Percentiles rank a stretch among this genome's conserved stretches.
phyloP scores from a whole-genome alignment of 2,113 vertebrate genomes.

The Rhagologus leucostigma region DNA sequence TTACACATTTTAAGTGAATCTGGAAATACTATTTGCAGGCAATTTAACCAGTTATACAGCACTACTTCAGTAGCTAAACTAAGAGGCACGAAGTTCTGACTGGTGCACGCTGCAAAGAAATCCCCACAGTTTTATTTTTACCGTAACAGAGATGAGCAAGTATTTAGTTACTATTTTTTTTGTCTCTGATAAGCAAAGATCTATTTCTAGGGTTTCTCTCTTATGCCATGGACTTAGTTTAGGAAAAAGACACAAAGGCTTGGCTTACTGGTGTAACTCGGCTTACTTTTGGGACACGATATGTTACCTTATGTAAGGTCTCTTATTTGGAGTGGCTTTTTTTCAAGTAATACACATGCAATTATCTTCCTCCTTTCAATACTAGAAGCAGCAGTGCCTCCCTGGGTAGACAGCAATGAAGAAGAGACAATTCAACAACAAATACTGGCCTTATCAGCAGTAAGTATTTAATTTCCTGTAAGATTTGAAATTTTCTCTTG shows the following conservation, averaged over 20 bases:
- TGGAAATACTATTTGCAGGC: neutral
- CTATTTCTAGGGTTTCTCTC: neutral
- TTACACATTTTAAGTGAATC: neutral
- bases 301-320: neutral
- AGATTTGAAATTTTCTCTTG: neutral
- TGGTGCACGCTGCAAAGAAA: neutral
- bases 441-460: slow-evolving; percentile 93
- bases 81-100: neutral
- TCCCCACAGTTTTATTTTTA: neutral
- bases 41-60: neutral
- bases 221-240: neutral
- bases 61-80: neutral
- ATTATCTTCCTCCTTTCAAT: neutral
- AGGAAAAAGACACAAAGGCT: neutral
- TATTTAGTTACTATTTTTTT: neutral
- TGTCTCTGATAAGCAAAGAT: neutral
- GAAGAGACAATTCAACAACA: slow-evolving; percentile 98
- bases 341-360: neutral
- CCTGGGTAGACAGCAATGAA: slow-evolving; percentile 95
- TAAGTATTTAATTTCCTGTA: slow-evolving; percentile 65
- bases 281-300: neutral
- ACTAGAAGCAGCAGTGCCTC: slow-evolving; percentile 89
- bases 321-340: neutral
- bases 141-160: neutral
- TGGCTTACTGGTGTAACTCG: neutral